Evolutionary conservation across 2,888 invertebrate species (phyloP), one percentile per base, ranked within the genome.

Genomic region (Callimorpha dominula): DNA sequence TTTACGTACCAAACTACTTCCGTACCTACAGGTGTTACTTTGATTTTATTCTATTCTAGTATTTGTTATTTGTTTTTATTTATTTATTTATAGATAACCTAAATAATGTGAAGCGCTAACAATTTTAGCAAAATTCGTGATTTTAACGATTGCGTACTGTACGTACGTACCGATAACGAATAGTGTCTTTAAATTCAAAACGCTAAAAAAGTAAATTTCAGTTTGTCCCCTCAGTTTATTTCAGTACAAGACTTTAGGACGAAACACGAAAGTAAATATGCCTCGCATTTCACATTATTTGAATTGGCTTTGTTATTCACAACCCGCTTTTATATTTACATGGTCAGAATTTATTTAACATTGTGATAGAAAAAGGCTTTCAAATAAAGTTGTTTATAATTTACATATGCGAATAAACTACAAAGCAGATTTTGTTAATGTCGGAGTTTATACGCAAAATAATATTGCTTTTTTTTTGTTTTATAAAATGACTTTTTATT

Each of bases 251-350:
- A 60, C 31, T 31, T 60, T 60, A 60, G 6, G 31, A 6, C 60
- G 60, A 14, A 60, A 20, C 57, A 11, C 60, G 3, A 31, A 31
- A 60, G 31, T 60, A 60, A 60, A 60, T 60, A 31, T 4, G 12
- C 60, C 60, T 15, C 49, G 65, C 14, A 50, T 15, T 65, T 60
- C 65, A 50, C 31, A 65, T 50, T 65, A 65, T 65, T 65, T 50
- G 31, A 40, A 65, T 65, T 50, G 15, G 40, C 65, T 65, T 50
- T 65, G 50, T 31, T 65, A 65, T 65, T 49, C 50, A 65, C 40
- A 50, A 40, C 9, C 6, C 50, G 40, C 31, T 50, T 65, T 40
- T 40, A 40, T 65, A 65, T 65, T 50, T 50, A 31, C 40, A 8
- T 50, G 40, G 50, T 40, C 14, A 17, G 14, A 31, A 50, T 65